Base-by-base conservation (phyloP, 2,113 vertebrate species). In the Sinocyclocheilus maitianheensis region DNA sequence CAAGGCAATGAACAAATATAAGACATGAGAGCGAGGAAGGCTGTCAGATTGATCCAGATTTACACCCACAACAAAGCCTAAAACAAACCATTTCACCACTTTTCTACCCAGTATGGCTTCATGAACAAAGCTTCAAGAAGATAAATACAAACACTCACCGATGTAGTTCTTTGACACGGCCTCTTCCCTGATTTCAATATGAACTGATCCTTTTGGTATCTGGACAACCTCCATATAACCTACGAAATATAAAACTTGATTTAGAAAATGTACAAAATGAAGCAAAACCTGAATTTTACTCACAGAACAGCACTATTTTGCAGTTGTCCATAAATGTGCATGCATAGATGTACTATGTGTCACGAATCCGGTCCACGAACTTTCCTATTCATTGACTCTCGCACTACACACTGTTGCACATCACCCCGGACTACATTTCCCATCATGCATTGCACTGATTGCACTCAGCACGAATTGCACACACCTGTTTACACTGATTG, bases 211-310 rank as follows among this genome's bases (percentile, higher is more conserved):
- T 94, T 96, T 97, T 53, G 98, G 98, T 93, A 99, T 97, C 53
- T 96, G 96, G 89, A 98, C 94, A 46, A 99, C 97, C 94, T 99
- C 97, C 97, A 99, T 97, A 93, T 99, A 99, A 71, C 98, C 98
- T 99, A 86, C 9, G 95, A 94, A 76, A 93, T 1, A 30, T 7
- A 78, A 8, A 78, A 12, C 1, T 55, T 58, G 10, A 22, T 37
- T 58, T 6, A 3, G 24, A 30, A 12, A 24, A 46, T 46, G 43
- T 5, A 3, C 14, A 30, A 12, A 24, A 48, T 48, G 0, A 34
- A 26, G 24, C 7, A 30, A 55, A n/a, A 37, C 1, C 3, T n/a
- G 20, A 20, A 46, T 74, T 74, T 74, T 7, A 22, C 40, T 34
- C 12, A 26, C 30, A 34, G 2, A 67, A 63, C 12, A 24, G 11